Percentiles rank a stretch among this genome's conserved stretches.
Evolutionary conservation across 2,113 vertebrate genomes (phyloP).

Genomic region (Cinclus cinclus): DNA sequence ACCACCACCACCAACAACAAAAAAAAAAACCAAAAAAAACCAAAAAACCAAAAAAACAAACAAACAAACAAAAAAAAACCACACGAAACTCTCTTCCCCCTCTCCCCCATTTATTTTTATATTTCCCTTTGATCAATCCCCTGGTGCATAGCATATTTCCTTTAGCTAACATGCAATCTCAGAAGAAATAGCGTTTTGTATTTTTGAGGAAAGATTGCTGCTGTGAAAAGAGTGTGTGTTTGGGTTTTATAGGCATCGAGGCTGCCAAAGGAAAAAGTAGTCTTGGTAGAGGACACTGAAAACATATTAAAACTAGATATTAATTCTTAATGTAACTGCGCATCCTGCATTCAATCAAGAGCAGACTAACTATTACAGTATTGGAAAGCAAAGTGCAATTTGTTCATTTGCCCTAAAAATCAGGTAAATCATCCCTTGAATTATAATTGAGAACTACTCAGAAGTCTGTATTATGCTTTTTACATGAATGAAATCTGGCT

Average conservation of each 20-base stretch:
- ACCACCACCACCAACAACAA: no score
- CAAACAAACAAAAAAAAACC: neutral
- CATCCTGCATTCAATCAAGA: conserved; percentile 12
- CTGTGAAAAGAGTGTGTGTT: neutral
- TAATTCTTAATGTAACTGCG: neutral
- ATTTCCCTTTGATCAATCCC: neutral
- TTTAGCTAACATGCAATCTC: neutral
- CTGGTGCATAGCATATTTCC: neutral
- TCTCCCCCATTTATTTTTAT: neutral
- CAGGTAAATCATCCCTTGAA: neutral
- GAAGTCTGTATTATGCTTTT: neutral
- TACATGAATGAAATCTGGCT: neutral
- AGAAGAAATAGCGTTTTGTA: conserved; percentile 9
- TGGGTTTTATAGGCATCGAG: neutral
- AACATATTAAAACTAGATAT: conserved; percentile 26
- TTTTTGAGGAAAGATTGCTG: neutral
- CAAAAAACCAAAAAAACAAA: neutral
- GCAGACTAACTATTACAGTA: neutral
- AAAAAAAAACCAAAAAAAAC: no score
- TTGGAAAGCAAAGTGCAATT: neutral
- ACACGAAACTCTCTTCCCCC: neutral
- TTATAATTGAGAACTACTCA: neutral
- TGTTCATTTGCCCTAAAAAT: conserved; percentile 6
- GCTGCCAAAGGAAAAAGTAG: conserved; percentile 21
- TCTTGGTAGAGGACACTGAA: neutral